phyloP scores from a whole-genome alignment of 2,113 vertebrate genomes.

The Acinonyx jubatus region DNA sequence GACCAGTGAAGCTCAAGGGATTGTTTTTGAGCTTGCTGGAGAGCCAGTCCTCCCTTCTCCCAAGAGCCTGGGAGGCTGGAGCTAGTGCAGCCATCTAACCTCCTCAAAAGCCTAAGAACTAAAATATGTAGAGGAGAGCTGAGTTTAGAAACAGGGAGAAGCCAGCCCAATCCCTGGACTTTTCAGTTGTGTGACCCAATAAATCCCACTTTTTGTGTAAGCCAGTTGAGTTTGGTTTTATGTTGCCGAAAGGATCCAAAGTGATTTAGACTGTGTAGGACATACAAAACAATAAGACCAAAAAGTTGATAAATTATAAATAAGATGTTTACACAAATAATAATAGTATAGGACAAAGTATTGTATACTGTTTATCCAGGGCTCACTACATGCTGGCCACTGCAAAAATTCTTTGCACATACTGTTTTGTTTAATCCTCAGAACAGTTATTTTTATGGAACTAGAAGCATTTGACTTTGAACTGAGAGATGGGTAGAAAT shows the following conservation, averaged over 20 bases:
- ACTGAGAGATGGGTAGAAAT: background rate
- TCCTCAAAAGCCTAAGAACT: background rate
- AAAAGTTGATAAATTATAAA: conserved; percentile 6
- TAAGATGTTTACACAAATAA: background rate
- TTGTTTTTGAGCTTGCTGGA: background rate
- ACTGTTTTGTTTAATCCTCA: conserved; percentile 2
- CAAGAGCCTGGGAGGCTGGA: background rate
- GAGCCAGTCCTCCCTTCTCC: background rate
- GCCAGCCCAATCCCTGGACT: background rate
- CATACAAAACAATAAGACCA: background rate
- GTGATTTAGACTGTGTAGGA: background rate
- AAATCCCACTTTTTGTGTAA: background rate
- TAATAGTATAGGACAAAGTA: background rate
- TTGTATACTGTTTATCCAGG: background rate
- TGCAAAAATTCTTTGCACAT: background rate
- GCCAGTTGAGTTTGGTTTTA: background rate
- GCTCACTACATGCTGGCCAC: background rate
- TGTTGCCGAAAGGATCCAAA: background rate
- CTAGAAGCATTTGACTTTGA: background rate
- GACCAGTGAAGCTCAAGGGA: background rate
- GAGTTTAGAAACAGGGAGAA: background rate
- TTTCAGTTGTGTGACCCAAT: background rate
- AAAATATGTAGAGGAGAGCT: background rate
- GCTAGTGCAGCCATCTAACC: background rate
- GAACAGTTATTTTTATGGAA: background rate